Base-by-base conservation (phyloP, 2,797 vertebrate species). In the Pseudocheirus occidentalis region DNA sequence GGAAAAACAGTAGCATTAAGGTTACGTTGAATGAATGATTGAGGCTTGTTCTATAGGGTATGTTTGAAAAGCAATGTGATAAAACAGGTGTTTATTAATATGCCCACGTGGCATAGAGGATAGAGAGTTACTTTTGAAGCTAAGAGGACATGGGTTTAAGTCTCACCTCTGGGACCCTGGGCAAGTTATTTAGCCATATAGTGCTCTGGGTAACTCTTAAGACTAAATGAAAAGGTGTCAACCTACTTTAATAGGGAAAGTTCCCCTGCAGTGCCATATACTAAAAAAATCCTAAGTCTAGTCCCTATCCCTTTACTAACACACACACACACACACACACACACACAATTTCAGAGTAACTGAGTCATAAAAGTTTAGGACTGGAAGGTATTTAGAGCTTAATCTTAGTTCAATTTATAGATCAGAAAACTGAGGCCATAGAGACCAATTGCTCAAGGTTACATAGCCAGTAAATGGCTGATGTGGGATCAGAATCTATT, bases 31-130 rank as follows among this genome's bases (percentile, higher is more conserved):
- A 5, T 95, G 95, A 90, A 56, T 34, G 59, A 90, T 58, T 81
- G 18, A 28, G 11, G 2, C 50, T 94, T 94, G 87, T 94, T 55
- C 5, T 90, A 89, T n/a, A 66, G 14, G 55, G 87, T 94, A 58
- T 59, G 57, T 91, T 95, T 62, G 94, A 94, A 55, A 57, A 95
- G 95, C 46, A 54, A 94, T 95, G 40, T 94, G 81, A 91, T 90
- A 93, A 28, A 81, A 95, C 92, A 92, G 11, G 46, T 93, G 55
- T 91, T 87, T 55, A 55, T 52, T 87, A 3, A 53, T 54, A 92
- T 31, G 27, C 9, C 29, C 73, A 27, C 9, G 50, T 27, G 24
- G 40, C 50, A 46, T 87, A 87, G 24, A 11, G 18, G 40, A 40
- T 40, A 87, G 73, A 87, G 40, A 50, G 40, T 40, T 46, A 2